Percentiles rank a stretch among this genome's conserved stretches.
Evolutionary conservation across 1,140 invertebrate species (phyloP).

Genomic region (Drosophila orosa): DNA sequence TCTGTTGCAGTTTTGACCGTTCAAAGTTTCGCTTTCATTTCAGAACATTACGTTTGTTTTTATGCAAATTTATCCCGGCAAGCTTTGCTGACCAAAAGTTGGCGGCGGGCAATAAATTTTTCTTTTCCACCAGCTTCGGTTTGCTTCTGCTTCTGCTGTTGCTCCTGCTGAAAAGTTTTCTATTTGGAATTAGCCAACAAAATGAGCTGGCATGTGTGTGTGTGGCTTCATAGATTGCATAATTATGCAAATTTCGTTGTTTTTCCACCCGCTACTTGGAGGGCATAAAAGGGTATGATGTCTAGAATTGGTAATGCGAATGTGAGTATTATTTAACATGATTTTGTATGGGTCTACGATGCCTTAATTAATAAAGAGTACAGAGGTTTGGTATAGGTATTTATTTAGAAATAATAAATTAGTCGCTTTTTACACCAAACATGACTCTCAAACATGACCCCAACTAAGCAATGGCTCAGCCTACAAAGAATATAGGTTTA

Average conservation of each 20-base stretch:
- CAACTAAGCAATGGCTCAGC: too few relatives aligned
- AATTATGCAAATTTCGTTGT: slow-evolving; percentile 77
- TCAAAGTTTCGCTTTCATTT: slow-evolving; percentile 33
- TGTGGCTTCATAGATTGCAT: slow-evolving; percentile 69
- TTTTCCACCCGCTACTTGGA: slow-evolving; percentile 31
- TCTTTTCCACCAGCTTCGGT: slow-evolving; percentile 36
- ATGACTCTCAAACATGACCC: too few relatives aligned
- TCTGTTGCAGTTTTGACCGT: slow-evolving; percentile 37
- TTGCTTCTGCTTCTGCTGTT: slow-evolving; percentile 7
- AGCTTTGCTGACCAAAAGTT: slow-evolving; percentile 50
- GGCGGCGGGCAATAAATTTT: slow-evolving; percentile 40
- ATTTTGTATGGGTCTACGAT: slow-evolving; percentile 2
- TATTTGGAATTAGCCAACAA: slow-evolving; percentile 69
- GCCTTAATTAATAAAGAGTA: not conserved
- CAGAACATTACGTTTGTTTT: slow-evolving; percentile 30
- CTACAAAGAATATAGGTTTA: too few relatives aligned
- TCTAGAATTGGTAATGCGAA: not conserved
- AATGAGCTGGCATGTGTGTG: slow-evolving; percentile 47
- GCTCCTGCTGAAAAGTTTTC: slow-evolving; percentile 37
- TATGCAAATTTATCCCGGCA: slow-evolving; percentile 37
- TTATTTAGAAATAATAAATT: not conserved
- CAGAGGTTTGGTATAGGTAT: not conserved
- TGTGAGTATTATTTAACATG: slow-evolving; percentile 1
- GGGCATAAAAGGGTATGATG: slow-evolving; percentile 20
- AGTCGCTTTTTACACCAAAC: too few relatives aligned